Conservation (phyloP, 2,888 invertebrate genomes). For the Eueremaeus valkanovi region DNA sequence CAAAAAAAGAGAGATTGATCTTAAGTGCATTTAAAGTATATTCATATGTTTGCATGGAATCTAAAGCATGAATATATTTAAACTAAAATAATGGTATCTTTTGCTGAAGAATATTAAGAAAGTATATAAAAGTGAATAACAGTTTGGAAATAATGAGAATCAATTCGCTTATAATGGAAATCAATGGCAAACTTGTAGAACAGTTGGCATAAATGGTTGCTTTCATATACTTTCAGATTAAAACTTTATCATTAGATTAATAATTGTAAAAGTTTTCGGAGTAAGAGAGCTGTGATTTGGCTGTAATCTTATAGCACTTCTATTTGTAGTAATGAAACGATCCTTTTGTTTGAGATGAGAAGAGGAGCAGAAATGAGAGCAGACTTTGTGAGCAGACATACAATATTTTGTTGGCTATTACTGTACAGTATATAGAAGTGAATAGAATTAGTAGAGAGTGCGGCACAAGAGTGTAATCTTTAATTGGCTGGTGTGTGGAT, state of each 20-base stretch:
- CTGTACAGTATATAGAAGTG: not conserved
- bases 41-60: no score
- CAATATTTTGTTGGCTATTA: not conserved
- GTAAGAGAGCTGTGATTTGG: conserved; percentile 3
- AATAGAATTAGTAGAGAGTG: not conserved
- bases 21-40: no score
- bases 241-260: conserved; percentile 1
- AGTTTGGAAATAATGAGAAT: no score
- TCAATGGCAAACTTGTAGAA: not conserved
- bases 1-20: no score
- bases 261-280: not conserved
- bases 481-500: conserved; percentile 17
- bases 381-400: not conserved
- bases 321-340: not conserved
- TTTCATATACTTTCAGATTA: not conserved
- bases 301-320: conserved; percentile 7
- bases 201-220: not conserved
- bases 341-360: not conserved
- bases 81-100: no score
- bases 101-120: no score
- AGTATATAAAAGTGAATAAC: no score
- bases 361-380: conserved; percentile 6
- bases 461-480: conserved; percentile 15
- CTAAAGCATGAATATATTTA: no score
- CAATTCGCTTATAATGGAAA: not conserved